Evolutionary conservation across 2,888 invertebrate genomes (phyloP).

Genomic region (Nasonovia ribisnigri): DNA sequence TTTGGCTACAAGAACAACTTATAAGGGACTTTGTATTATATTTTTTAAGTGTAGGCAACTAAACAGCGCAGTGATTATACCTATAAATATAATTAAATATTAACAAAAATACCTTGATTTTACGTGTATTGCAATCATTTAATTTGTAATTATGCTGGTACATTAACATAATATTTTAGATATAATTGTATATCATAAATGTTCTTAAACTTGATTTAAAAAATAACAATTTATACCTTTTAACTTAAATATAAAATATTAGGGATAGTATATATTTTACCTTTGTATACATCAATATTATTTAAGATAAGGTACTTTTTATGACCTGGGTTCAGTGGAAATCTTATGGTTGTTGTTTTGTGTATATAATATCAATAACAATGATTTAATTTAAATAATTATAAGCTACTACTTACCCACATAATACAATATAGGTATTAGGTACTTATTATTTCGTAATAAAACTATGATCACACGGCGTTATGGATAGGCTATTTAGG

Average conservation of each 20-base stretch:
- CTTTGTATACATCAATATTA: not conserved
- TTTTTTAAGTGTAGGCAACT: not conserved
- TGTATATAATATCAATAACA: not conserved
- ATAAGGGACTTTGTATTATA: not conserved
- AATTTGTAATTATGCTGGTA: not conserved
- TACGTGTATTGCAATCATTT: not conserved
- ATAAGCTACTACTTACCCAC: not conserved
- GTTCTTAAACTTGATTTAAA: not conserved
- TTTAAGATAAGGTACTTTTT: not conserved
- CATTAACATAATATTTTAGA: not conserved
- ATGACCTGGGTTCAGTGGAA: not conserved
- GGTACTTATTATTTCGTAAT: too few relatives aligned
- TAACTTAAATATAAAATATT: not conserved
- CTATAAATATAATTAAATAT: not conserved
- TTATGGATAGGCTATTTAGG: slow-evolving; percentile 1
- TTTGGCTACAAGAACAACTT: not conserved
- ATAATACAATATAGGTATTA: too few relatives aligned
- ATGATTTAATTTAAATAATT: not conserved
- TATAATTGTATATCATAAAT: not conserved
- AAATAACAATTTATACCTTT: not conserved
- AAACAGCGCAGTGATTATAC: not conserved
- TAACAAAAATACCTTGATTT: not conserved
- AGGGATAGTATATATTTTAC: not conserved
- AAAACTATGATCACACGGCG: not conserved
- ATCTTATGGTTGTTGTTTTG: not conserved